These are phyloP conservation scores for Psittacus erithacus DNA, from an alignment of 2,113 vertebrate genomes.

Conservation along the genomic window DNA sequence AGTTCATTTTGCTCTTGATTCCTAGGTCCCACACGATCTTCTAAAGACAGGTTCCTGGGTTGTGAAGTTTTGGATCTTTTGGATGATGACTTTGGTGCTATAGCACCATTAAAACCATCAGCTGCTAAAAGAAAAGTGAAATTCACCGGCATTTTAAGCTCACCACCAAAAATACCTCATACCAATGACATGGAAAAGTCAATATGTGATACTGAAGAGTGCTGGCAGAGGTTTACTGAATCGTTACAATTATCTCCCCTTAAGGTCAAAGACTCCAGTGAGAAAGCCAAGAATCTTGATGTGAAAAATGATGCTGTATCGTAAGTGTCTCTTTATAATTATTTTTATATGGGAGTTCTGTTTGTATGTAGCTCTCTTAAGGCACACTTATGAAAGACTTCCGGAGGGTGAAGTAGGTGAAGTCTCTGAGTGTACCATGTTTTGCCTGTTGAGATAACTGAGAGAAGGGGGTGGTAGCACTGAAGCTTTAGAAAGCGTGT, in stretches of 20 bases:
- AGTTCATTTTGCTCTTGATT: neutral
- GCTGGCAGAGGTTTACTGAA: neutral
- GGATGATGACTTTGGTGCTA: slow-evolving; percentile 50
- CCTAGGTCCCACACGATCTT: slow-evolving; percentile 74
- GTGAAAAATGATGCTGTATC: neutral
- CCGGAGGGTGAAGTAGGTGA: neutral
- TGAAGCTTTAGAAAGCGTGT: neutral
- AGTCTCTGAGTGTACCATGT: neutral
- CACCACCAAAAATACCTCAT: slow-evolving; percentile 65
- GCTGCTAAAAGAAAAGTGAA: slow-evolving; percentile 65
- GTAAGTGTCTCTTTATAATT: slow-evolving; percentile 19
- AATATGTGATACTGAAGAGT: neutral
- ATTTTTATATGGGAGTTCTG: neutral
- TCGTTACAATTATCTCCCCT: neutral
- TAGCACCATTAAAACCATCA: neutral
- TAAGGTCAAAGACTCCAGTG: neutral
- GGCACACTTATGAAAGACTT: neutral
- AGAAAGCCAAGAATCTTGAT: neutral
- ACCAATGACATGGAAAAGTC: neutral
- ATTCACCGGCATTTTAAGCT: slow-evolving; percentile 57
- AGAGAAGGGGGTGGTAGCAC: neutral
- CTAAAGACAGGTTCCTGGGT: neutral
- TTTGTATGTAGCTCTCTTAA: neutral
- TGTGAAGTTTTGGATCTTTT: slow-evolving; percentile 71
- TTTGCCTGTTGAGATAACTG: neutral